phyloP scores from a whole-genome alignment of 2,797 vertebrate species.

The Malacoctenus gilli region DNA sequence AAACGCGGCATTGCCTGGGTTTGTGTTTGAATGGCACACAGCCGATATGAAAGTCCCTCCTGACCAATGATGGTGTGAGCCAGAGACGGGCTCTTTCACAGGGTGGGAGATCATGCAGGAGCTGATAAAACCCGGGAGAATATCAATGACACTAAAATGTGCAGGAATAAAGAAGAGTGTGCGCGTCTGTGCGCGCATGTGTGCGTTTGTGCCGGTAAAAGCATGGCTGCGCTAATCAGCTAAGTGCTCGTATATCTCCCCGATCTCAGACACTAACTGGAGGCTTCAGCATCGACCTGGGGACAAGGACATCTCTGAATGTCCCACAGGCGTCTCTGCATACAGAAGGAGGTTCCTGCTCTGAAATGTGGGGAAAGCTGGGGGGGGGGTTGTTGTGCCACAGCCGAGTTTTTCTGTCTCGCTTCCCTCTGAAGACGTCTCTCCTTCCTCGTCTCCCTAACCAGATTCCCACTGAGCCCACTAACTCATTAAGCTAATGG shows the following conservation, averaged over 20 bases:
- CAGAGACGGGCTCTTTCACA: too few relatives aligned
- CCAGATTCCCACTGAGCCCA: conserved; percentile 58
- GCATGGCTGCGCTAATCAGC: conserved; percentile 64
- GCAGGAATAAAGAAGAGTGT: not conserved
- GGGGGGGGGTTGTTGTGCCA: too few relatives aligned
- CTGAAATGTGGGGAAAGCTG: conserved; percentile 14
- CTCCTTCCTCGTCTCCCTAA: conserved; percentile 41
- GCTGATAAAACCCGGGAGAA: too few relatives aligned
- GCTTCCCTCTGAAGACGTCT: not conserved
- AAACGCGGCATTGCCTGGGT: too few relatives aligned
- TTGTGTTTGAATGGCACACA: too few relatives aligned
- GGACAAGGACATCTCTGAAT: conserved; percentile 56
- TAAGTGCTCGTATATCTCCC: conserved; percentile 72
- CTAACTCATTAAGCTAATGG: conserved; percentile 70
- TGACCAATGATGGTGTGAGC: too few relatives aligned
- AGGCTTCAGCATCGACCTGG: conserved; percentile 32
- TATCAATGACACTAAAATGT: too few relatives aligned
- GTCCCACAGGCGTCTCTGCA: conserved; percentile 3
- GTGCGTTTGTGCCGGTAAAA: conserved; percentile 13
- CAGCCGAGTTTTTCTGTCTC: too few relatives aligned
- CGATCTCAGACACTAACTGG: conserved; percentile 50
- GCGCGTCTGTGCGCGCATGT: conserved; percentile 1
- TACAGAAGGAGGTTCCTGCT: conserved; percentile 4
- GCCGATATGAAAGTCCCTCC: too few relatives aligned
- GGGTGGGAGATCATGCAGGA: too few relatives aligned